Evolutionary conservation across 2,888 invertebrate genomes (phyloP).

Genomic region (Phyllotreta striolata): DNA sequence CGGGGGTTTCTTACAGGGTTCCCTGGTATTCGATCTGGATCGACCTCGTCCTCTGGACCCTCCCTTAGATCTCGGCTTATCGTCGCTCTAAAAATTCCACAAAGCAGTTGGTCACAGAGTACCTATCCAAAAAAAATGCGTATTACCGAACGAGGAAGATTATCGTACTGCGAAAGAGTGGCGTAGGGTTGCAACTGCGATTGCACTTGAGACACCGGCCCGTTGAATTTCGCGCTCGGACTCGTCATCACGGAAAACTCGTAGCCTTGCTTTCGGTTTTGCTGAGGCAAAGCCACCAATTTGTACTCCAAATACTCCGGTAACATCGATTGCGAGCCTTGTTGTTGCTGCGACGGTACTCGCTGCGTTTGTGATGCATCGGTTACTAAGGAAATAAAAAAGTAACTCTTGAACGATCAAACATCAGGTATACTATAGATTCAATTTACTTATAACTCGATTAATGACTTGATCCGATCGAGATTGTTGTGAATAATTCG

Average conservation of each 20-base stretch:
- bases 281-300: constrained; percentile 42
- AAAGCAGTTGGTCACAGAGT: background rate
- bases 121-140: constrained; percentile 21
- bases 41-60: constrained; percentile 58
- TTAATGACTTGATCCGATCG: constrained; percentile 38
- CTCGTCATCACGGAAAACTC: constrained; percentile 52
- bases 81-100: constrained; percentile 43
- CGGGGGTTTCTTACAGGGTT: constrained; percentile 66
- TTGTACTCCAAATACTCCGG: constrained; percentile 45
- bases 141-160: constrained; percentile 49
- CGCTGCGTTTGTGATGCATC: constrained; percentile 46
- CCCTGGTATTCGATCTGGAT: constrained; percentile 66
- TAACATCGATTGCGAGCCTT: constrained; percentile 40
- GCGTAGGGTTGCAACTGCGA: constrained; percentile 48
- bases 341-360: constrained; percentile 35
- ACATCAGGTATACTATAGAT: constrained; percentile 3
- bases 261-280: constrained; percentile 48
- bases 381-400: constrained; percentile 24
- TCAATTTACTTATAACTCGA: constrained; percentile 39
- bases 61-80: constrained; percentile 44
- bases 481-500: constrained; percentile 39
- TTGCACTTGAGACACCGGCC: constrained; percentile 43
- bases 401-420: background rate
- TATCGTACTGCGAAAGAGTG: constrained; percentile 48
- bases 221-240: constrained; percentile 56